These are phyloP conservation scores for Geococcyx californianus DNA, from an alignment of 2,113 vertebrate species.

Conservation along the genomic window DNA sequence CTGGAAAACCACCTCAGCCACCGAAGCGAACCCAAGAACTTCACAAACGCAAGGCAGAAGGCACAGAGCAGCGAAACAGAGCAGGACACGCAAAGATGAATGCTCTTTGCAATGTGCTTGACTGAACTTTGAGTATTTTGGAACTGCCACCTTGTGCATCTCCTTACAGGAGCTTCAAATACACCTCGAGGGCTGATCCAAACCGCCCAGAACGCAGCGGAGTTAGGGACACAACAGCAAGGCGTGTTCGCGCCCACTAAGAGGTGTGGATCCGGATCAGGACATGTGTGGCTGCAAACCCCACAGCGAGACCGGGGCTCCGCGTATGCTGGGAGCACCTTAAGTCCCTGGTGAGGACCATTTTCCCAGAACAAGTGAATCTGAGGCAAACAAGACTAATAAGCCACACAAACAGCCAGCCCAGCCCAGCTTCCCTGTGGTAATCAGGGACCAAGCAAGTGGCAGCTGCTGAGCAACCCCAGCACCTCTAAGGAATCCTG, in stretches of 20 bases:
- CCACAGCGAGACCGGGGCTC: background rate
- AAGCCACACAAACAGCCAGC: accelerated
- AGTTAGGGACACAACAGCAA: background rate
- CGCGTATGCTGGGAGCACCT: accelerated
- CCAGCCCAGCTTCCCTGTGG: background rate
- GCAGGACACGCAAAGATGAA: background rate
- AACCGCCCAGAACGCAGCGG: accelerated
- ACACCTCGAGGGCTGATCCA: background rate
- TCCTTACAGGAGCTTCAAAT: accelerated
- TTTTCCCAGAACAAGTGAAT: background rate
- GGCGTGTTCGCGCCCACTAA: accelerated
- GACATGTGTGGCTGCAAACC: background rate
- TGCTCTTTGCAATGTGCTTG: background rate
- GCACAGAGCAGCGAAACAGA: background rate
- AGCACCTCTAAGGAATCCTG: background rate
- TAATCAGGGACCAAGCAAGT: background rate
- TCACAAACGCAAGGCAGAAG: background rate
- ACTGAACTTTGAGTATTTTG: background rate
- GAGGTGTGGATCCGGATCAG: accelerated
- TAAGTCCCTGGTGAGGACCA: background rate
- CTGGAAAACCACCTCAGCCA: background rate
- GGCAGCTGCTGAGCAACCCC: background rate
- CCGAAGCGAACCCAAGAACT: background rate
- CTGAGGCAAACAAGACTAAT: background rate
- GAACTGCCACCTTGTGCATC: background rate